These are phyloP conservation scores for Dorcus hopei DNA, from an alignment of 2,888 invertebrate species.

Conservation along the genomic window DNA sequence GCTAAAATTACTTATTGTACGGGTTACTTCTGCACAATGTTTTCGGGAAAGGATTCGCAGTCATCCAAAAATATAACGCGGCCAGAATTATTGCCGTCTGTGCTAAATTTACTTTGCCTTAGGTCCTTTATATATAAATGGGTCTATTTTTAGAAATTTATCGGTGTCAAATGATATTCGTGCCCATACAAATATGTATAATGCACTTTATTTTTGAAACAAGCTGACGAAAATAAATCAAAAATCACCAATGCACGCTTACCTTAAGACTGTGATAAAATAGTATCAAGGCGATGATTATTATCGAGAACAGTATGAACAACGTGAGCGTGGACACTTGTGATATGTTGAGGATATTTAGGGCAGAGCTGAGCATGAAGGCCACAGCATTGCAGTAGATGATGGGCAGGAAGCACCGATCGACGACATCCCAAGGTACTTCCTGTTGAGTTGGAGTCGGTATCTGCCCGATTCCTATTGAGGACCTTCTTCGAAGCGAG, in stretches of 20 bases:
- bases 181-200: neutral
- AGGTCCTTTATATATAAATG: slow-evolving; percentile 3
- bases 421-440: slow-evolving; percentile 67
- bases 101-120: neutral
- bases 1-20: too few relatives aligned
- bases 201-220: neutral
- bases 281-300: slow-evolving; percentile 70
- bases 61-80: too few relatives aligned
- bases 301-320: slow-evolving; percentile 73
- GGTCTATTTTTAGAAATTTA: slow-evolving; percentile 14
- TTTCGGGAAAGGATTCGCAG: too few relatives aligned
- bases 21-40: too few relatives aligned
- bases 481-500: slow-evolving; percentile 41
- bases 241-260: slow-evolving; percentile 36
- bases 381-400: slow-evolving; percentile 79
- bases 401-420: slow-evolving; percentile 72
- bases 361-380: slow-evolving; percentile 67
- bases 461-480: slow-evolving; percentile 55
- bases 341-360: slow-evolving; percentile 71
- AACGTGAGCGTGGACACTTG: slow-evolving; percentile 74
- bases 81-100: too few relatives aligned
- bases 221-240: neutral
- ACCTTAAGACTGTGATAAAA: slow-evolving; percentile 86
- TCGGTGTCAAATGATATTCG: slow-evolving; percentile 16
- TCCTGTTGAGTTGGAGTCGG: slow-evolving; percentile 54